phyloP scores from a whole-genome alignment of 2,888 invertebrate species.

The Dichetophora obliterata region DNA sequence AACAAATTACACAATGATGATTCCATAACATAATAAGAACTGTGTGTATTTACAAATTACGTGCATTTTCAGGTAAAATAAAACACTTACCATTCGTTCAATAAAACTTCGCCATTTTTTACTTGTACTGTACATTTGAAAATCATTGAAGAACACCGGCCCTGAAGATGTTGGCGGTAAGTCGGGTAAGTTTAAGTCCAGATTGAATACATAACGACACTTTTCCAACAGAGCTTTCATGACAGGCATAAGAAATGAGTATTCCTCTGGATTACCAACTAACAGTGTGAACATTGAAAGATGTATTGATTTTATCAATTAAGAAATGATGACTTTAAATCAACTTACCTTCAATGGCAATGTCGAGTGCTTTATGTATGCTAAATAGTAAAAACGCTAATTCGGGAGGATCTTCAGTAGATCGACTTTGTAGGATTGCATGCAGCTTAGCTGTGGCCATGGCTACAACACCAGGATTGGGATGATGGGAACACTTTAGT shows the following conservation, averaged over 20 bases:
- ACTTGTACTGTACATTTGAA: constrained; percentile 72
- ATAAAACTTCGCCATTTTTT: constrained; percentile 73
- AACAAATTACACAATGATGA: no score
- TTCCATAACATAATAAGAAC: no score
- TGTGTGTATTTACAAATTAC: no score
- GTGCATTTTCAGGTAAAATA: no score
- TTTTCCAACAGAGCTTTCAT: constrained; percentile 75
- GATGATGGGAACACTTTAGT: constrained; percentile 70
- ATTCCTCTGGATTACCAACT: constrained; percentile 73
- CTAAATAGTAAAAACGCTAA: constrained; percentile 72
- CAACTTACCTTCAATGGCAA: constrained; percentile 69
- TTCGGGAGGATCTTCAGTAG: constrained; percentile 72
- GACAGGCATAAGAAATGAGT: constrained; percentile 75
- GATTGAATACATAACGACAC: constrained; percentile 65
- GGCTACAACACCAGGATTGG: constrained; percentile 72
- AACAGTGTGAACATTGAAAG: no score
- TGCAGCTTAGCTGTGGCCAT: constrained; percentile 75
- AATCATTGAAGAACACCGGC: constrained; percentile 75
- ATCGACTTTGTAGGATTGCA: constrained; percentile 73
- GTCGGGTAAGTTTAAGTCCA: constrained; percentile 69
- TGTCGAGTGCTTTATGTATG: constrained; percentile 70
- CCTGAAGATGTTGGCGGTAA: constrained; percentile 72
- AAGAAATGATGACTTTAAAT: background rate
- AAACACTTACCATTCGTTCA: constrained; percentile 70
- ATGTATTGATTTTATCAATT: no score